Evolutionary conservation across 1,140 invertebrate species (phyloP).

Genomic region (Ptiloglossa arizonensis): DNA sequence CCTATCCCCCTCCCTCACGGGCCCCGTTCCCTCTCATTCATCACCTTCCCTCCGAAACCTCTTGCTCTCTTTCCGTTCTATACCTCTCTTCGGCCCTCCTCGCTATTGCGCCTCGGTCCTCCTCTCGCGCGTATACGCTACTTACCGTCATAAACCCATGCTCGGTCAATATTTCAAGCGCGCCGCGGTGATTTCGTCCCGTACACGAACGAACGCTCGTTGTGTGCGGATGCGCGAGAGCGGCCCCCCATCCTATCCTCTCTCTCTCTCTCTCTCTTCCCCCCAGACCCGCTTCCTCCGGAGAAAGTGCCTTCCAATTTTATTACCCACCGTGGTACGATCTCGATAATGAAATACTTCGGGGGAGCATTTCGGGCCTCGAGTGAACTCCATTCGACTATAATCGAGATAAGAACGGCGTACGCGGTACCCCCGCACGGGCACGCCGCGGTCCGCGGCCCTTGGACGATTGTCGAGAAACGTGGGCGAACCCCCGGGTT

Average conservation of each 20-base stretch:
- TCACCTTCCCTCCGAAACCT: conserved; percentile 43
- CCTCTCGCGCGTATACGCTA: conserved; percentile 45
- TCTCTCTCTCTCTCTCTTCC: no score
- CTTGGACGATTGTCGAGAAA: conserved; percentile 46
- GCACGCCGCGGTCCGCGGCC: conserved; percentile 20
- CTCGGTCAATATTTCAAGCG: conserved; percentile 61
- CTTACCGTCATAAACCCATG: conserved; percentile 64
- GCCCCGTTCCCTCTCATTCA: conserved; percentile 37
- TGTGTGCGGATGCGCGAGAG: conserved; percentile 5
- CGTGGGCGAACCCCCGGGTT: conserved; percentile 51
- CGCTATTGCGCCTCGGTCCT: conserved; percentile 9
- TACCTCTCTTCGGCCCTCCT: not conserved
- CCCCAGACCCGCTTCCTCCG: conserved; percentile 3
- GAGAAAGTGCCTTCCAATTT: conserved; percentile 69
- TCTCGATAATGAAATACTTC: conserved; percentile 74
- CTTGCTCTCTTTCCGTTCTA: conserved; percentile 45
- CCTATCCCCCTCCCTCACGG: not conserved
- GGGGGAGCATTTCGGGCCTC: conserved; percentile 64
- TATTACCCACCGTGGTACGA: conserved; percentile 69
- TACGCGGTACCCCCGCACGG: conserved; percentile 36
- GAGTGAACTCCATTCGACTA: conserved; percentile 66
- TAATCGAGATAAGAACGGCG: conserved; percentile 69
- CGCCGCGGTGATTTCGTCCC: conserved; percentile 38
- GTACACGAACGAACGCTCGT: conserved; percentile 9
- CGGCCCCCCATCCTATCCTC: no score